Base-by-base conservation (phyloP, 2,113 vertebrate species). In the Murina feae region DNA sequence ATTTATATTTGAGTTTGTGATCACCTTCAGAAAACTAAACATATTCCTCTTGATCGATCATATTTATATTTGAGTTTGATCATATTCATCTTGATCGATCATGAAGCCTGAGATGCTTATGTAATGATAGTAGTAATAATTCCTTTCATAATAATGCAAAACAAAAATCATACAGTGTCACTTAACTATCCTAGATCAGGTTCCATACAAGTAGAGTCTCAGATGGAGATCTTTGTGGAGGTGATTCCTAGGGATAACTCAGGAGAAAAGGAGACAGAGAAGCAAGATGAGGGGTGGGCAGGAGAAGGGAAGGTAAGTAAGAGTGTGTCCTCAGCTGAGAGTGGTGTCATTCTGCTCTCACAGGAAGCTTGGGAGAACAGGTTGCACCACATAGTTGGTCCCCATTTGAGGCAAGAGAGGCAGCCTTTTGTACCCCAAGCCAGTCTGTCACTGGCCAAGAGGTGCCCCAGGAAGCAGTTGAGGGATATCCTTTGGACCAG, bases 31-130 rank as follows among this genome's bases (percentile, higher is more conserved):
- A 44, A 90, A 95, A 87, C 8, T 69, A 18, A 87, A 69, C 82
- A 69, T 47, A 39, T 84, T 94, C 35, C 18, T 92, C 53, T 72
- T 80, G 39, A n/a, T 81, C 13, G 4, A 9, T 78, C 30, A n/a
- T 72, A 51, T 28, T 96, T n/a, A 63, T 82, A 66, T 92, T 88
- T 86, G 74, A 96, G 35, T 82, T 94, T 78, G 28, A 87, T 65
- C 82, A 69, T 47, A n/a, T n/a, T n/a, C n/a, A n/a, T 92, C 53
- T 72, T 79, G 39, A n/a, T 81, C 13, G 4, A 9, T 78, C 30
- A n/a, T 72, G 86, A 91, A 85, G 14, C 20, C 49, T 74, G 55
- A 89, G 35, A 49, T 89, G 23, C 23, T 66, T 89, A n/a, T 39
- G 9, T 55, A 55, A 69, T 69, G 47, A 55, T 80, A 8, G 71